Percentiles rank a stretch among this genome's conserved stretches.
phyloP scores from a whole-genome alignment of 2,113 vertebrate species.

The Anguilla japonica region DNA sequence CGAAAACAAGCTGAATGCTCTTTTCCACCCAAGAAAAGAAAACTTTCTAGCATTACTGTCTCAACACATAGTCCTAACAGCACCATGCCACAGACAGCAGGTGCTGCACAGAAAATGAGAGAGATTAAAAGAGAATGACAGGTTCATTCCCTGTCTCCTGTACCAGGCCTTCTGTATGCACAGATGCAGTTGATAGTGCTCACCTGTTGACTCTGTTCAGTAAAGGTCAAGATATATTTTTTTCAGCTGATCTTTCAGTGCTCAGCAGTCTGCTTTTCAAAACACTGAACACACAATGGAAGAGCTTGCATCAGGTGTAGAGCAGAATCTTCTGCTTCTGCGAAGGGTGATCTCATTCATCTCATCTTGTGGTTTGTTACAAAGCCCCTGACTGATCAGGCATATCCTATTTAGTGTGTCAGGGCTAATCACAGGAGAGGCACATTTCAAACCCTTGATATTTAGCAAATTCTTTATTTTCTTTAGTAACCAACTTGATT shows the following conservation, averaged over 20 bases:
- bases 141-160: not conserved
- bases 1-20: constrained; percentile 24
- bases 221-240: not conserved
- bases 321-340: not conserved
- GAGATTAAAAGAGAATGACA: constrained; percentile 15
- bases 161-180: not conserved
- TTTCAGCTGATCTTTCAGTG: not conserved
- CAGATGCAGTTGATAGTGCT: constrained; percentile 7
- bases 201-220: constrained; percentile 3
- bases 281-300: not conserved
- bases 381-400: not conserved
- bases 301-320: not conserved
- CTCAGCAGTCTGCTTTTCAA: not conserved
- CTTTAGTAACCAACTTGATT: not conserved
- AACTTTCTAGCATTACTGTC: constrained; percentile 24
- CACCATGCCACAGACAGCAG: constrained; percentile 19
- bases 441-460: not conserved
- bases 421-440: not conserved
- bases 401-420: not conserved
- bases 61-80: constrained; percentile 17
- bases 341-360: not conserved
- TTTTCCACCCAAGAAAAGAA: constrained; percentile 12
- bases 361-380: not conserved
- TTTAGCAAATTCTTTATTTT: not conserved
- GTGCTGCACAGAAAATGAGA: not conserved